Evolutionary conservation across 2,888 invertebrate species (phyloP).

Genomic region (Andrena flavipes): DNA sequence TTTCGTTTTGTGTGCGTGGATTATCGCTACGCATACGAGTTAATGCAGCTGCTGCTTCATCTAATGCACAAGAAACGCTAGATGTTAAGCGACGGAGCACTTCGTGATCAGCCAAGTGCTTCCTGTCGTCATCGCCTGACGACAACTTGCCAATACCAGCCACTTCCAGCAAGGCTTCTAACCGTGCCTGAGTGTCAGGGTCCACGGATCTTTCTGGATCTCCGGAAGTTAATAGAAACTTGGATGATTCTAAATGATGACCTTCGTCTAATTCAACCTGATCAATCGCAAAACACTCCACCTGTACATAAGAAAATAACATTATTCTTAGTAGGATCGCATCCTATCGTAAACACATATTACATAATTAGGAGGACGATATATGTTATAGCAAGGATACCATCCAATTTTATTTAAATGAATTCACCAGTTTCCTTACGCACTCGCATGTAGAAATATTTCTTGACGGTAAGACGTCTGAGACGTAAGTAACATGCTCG

Average conservation of each 20-base stretch:
- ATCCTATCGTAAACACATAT: background rate
- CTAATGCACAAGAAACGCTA: constrained; percentile 96
- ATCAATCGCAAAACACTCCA: constrained; percentile 90
- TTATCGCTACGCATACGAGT: constrained; percentile 98
- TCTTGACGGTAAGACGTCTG: background rate
- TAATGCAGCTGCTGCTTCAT: constrained; percentile 98
- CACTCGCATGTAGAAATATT: background rate
- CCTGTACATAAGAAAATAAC: constrained; percentile 85
- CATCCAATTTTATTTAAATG: background rate
- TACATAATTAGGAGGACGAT: background rate
- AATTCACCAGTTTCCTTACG: background rate
- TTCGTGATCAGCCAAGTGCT: constrained; percentile 95
- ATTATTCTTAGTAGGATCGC: constrained; percentile 3
- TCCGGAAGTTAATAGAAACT: constrained; percentile 88
- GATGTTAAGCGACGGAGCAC: constrained; percentile 94
- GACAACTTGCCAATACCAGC: constrained; percentile 95
- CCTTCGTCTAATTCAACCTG: constrained; percentile 89
- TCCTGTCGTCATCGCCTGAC: constrained; percentile 92
- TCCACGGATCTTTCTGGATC: constrained; percentile 90
- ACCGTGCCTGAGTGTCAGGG: constrained; percentile 94
- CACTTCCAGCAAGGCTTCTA: constrained; percentile 97
- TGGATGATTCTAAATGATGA: constrained; percentile 87
- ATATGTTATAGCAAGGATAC: background rate
- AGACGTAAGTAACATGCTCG: too few relatives aligned
- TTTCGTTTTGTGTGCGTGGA: constrained; percentile 88